Base-by-base conservation (phyloP, 2,888 invertebrate genomes). In the Lathronympha strigana region DNA sequence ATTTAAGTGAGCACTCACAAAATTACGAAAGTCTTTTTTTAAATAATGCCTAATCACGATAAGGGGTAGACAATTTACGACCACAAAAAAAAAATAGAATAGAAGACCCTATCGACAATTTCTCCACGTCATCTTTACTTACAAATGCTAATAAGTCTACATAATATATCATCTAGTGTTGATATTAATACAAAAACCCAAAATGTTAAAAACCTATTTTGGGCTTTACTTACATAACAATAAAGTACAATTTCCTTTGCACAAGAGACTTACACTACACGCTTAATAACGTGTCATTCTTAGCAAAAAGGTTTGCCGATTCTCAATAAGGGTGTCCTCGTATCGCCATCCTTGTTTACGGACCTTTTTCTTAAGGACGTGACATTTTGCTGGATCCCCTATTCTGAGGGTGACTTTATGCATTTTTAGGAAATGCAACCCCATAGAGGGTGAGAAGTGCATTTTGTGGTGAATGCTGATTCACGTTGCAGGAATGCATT, bases 101-200 rank as follows among this genome's bases (percentile, higher is more conserved):
- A n/a, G n/a, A n/a, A n/a, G n/a, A n/a, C 17, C 19, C 31, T 17
- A 19, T 33, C 13, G 13, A 19, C 11, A 43, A 9, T 51, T 36
- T 55, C 40, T 23, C 21, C n/a, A 21, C 23, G 36, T 36, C 38
- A 38, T 33, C 31, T 36, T 19, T 15, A 51, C n/a, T 51, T 38
- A 51, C 40, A 17, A 45, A 63, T 63, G 63, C 19, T 63, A 63
- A 63, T 63, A 57, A 58, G 25, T 9, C 43, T n/a, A n/a, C n/a
- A n/a, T n/a, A n/a, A 63, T 63, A 36, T 17, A 63, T 63, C 43
- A 63, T 31, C 25, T 8, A 28, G 2, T n/a, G 5, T 19, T 9
- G 19, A 13, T 15, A 11, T 40, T 13, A 5, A 31, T 33, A 28
- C 17, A 15, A 23, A n/a, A 15, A 54, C n/a, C 21, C n/a, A 15